These are phyloP conservation scores for Pseudobourletiella spinata DNA, from an alignment of 1,140 invertebrate genomes.

Conservation along the genomic window DNA sequence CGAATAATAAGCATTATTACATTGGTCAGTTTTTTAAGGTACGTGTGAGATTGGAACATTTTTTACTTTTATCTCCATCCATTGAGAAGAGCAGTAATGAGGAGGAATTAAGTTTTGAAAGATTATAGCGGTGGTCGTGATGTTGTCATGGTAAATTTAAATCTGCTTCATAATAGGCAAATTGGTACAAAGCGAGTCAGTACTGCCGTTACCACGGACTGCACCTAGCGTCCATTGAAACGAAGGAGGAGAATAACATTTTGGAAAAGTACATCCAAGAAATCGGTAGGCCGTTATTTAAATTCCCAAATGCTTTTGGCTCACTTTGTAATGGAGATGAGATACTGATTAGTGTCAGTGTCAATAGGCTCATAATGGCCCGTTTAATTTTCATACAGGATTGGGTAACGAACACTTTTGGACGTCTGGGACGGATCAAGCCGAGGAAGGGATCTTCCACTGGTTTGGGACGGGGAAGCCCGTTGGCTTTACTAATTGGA, in stretches of 20 bases:
- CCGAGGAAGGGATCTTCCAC: constrained; percentile 70
- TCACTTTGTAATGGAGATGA: too few relatives aligned
- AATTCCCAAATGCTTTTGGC: constrained; percentile 12
- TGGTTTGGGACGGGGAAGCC: constrained; percentile 84
- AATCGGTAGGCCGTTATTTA: constrained; percentile 50
- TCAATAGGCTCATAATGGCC: neutral
- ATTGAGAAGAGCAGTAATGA: neutral
- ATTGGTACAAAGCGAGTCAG: constrained; percentile 83
- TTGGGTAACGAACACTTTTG: constrained; percentile 83
- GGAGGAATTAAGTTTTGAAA: neutral
- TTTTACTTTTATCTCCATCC: too few relatives aligned
- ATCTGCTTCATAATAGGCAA: constrained; percentile 53
- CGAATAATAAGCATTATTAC: constrained; percentile 78
- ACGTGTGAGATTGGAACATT: constrained; percentile 40
- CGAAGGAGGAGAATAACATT: constrained; percentile 77
- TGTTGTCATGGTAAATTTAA: neutral
- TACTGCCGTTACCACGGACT: constrained; percentile 85
- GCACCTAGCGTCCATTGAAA: constrained; percentile 78
- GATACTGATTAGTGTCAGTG: neutral
- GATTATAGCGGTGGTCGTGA: neutral
- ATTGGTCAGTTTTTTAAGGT: constrained; percentile 87
- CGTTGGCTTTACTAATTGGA: constrained; percentile 84
- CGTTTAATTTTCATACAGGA: constrained; percentile 45
- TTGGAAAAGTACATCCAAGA: constrained; percentile 73
- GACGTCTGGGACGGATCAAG: constrained; percentile 82